These are phyloP conservation scores for Psylliodes chrysocephalus DNA, from an alignment of 2,888 invertebrate genomes.

Conservation along the genomic window DNA sequence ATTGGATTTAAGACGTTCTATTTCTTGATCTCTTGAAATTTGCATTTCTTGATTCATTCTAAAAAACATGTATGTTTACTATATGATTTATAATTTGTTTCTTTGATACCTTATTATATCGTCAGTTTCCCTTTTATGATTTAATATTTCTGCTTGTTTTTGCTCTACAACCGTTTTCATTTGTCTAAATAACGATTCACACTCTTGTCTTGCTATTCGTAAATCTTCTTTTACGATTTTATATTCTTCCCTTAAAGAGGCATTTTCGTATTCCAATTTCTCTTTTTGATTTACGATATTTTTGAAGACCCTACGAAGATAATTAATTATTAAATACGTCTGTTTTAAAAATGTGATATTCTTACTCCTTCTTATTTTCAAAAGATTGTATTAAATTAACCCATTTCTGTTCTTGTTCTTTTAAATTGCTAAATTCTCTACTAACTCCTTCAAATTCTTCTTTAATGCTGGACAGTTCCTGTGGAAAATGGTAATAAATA, in stretches of 20 bases:
- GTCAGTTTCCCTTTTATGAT: slow-evolving; percentile 43
- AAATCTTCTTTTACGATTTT: slow-evolving; percentile 24
- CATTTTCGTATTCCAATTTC: slow-evolving; percentile 38
- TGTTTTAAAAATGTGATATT: neutral
- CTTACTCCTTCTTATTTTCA: slow-evolving; percentile 4
- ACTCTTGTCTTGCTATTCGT: slow-evolving; percentile 14
- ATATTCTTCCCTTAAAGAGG: slow-evolving; percentile 22
- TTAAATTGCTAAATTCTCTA: neutral
- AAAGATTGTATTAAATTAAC: neutral
- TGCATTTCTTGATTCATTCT: slow-evolving; percentile 44
- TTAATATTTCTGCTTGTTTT: slow-evolving; percentile 41
- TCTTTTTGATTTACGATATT: slow-evolving; percentile 31
- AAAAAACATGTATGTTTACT: too few species aligned
- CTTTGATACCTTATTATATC: slow-evolving; percentile 39
- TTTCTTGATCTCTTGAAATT: slow-evolving; percentile 42
- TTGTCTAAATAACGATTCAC: slow-evolving; percentile 37
- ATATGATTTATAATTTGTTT: too few species aligned
- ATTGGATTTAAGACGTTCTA: slow-evolving; percentile 41
- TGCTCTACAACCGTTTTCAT: slow-evolving; percentile 37
- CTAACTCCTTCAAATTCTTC: neutral
- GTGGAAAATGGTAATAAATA: neutral
- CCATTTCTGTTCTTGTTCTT: slow-evolving; percentile 6
- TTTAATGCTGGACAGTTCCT: neutral
- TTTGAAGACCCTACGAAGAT: slow-evolving; percentile 36
- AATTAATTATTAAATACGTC: neutral